Evolutionary conservation across 2,113 vertebrate species (phyloP), one percentile per base, ranked within the genome.

Genomic region (Aptenodytes forsteri): DNA sequence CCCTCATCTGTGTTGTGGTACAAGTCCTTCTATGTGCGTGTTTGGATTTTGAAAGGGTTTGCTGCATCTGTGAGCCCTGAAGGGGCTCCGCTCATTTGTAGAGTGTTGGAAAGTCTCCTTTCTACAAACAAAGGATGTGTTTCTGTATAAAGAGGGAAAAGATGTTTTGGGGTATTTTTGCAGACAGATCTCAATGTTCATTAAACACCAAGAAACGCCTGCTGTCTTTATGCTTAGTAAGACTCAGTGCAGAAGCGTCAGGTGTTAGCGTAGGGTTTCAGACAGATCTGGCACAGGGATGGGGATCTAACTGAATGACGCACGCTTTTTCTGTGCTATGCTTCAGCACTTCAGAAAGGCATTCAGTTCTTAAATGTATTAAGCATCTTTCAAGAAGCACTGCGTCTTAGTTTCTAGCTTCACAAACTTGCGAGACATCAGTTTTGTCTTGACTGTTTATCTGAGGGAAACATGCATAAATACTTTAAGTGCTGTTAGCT

Each of bases 181-280:
- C 62, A 59, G 72, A 26, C 64, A 26, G 62, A n/a, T 55, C 27
- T 87, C 1, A 0, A 0, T 9, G 3, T 69, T 40, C 25, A 8
- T 34, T 26, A 47, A 47, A 21, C 11, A 26, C 11, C 7, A 65
- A 40, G 58, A 62, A 90, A 26, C 83, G 11, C 9, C 5, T 54
- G 13, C 30, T 62, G 65, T 9, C 44, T 42, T 38, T 44, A 8
- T 3, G 8, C 44, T 40, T n/a, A 32, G 55, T 14, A 34, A 50
- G 52, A 19, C 54, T 89, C 42, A 12, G 36, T 64, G 79, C 40
- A 76, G 90, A 87, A 69, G 40, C 75, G 52, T 42, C 27, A 50
- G n/a, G 34, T 85, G 56, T 87, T n/a, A 64, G 38, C 2, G 0
- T 46, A 40, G 21, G 30, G 13, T 46, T 95, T 95, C 67, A 76